phyloP scores from a whole-genome alignment of 2,888 invertebrate genomes.

The Drosophila paramelanica region DNA sequence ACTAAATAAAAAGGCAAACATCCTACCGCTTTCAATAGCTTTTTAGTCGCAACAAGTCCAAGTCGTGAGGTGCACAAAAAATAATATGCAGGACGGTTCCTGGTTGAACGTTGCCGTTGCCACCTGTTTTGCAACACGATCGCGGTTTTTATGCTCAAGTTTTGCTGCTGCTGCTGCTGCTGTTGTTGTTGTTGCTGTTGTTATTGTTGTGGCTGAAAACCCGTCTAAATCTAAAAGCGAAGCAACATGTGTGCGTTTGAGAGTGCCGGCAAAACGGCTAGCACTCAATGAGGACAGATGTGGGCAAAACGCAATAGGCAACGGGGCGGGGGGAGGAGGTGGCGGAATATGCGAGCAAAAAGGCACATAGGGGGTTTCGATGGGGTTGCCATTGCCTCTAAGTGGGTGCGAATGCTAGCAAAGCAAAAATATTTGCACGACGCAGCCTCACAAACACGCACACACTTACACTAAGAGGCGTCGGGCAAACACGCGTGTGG shows the following conservation, averaged over 20 bases:
- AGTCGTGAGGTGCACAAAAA: conserved; percentile 46
- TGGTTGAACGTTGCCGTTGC: conserved; percentile 48
- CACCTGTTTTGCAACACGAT: conserved; percentile 68
- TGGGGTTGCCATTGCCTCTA: conserved; percentile 44
- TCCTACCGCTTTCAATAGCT: conserved; percentile 15
- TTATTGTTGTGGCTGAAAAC: conserved; percentile 46
- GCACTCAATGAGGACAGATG: conserved; percentile 70
- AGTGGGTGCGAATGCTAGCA: conserved; percentile 65
- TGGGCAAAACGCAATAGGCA: conserved; percentile 43
- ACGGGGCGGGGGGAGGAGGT: conserved; percentile 8
- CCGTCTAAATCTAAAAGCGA: conserved; percentile 78
- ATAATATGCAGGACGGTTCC: conserved; percentile 54
- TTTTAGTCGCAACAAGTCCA: conserved; percentile 41
- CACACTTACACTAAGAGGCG: conserved; percentile 10
- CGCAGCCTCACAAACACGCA: conserved; percentile 49
- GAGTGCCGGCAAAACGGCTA: conserved; percentile 70
- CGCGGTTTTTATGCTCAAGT: conserved; percentile 54
- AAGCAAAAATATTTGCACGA: conserved; percentile 74
- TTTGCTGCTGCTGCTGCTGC: conserved; percentile 31
- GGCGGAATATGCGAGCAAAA: conserved; percentile 15
- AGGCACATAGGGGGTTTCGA: not conserved
- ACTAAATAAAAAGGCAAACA: conserved; percentile 1
- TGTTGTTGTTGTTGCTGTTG: conserved; percentile 14
- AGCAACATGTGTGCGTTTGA: conserved; percentile 78
- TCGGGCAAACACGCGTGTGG: conserved; percentile 57